These are phyloP conservation scores for Pinna nobilis DNA, from an alignment of 1,140 invertebrate genomes.

Conservation along the genomic window DNA sequence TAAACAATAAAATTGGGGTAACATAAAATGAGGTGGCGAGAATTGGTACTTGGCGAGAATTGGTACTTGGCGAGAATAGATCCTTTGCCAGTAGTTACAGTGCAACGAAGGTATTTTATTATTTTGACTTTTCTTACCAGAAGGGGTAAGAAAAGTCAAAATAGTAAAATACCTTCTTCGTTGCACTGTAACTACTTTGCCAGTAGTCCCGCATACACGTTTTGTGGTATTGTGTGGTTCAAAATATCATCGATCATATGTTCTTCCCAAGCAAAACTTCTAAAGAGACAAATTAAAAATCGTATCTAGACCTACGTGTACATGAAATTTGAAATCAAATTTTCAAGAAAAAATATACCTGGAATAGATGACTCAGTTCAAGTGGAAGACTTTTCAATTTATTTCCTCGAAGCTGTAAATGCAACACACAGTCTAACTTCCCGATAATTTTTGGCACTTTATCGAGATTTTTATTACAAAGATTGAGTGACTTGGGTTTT, in stretches of 20 bases:
- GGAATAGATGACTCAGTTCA: conserved; percentile 60
- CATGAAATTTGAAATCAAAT: not conserved
- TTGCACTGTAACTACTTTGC: too few species aligned
- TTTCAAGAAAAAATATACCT: conserved; percentile 43
- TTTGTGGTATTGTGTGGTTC: not conserved
- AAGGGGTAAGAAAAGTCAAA: too few species aligned
- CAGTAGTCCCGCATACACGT: too few species aligned
- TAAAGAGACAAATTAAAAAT: not conserved
- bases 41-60: too few species aligned
- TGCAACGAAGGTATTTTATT: too few species aligned
- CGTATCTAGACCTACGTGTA: not conserved
- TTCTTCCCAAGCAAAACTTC: not conserved
- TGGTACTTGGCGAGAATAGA: too few species aligned
- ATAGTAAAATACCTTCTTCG: too few species aligned
- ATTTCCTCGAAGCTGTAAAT: conserved; percentile 66
- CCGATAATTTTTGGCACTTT: conserved; percentile 67
- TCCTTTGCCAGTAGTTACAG: too few species aligned
- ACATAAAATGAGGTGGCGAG: too few species aligned
- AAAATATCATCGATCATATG: not conserved
- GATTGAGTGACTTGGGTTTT: conserved; percentile 63
- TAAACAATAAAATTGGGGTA: too few species aligned
- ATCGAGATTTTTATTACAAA: conserved; percentile 66
- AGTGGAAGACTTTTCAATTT: conserved; percentile 63
- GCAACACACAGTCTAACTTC: conserved; percentile 59
- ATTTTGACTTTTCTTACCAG: too few species aligned